Evolutionary conservation across 2,888 invertebrate species (phyloP).

Genomic region (Drosophila mercatorum): DNA sequence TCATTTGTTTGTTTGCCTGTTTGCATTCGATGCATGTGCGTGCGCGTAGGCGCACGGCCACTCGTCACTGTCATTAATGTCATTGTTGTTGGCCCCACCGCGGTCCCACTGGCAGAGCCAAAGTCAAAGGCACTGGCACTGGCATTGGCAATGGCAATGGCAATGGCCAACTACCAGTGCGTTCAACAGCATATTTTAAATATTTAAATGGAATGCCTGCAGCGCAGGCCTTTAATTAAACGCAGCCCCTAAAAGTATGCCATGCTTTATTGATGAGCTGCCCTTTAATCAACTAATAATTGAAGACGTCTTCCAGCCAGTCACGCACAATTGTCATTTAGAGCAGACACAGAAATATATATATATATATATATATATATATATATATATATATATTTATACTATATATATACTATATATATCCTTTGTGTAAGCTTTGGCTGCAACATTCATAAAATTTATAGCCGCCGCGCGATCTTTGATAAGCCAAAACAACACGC

Average conservation of each 20-base stretch:
- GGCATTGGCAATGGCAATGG: not conserved
- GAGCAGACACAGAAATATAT: not conserved
- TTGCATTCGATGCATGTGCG: conserved; percentile 58
- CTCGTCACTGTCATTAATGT: conserved; percentile 76
- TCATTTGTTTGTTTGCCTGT: conserved; percentile 54
- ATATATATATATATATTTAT: not conserved
- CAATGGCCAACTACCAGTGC: conserved; percentile 33
- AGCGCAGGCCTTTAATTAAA: conserved; percentile 62
- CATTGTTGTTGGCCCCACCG: conserved; percentile 52
- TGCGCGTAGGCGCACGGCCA: conserved; percentile 55
- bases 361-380: not conserved
- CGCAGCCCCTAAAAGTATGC: conserved; percentile 26
- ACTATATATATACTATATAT: not conserved
- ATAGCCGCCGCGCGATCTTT: conserved; percentile 48
- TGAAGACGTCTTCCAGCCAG: conserved; percentile 38
- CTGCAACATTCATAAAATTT: conserved; percentile 32
- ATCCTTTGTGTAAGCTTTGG: conserved; percentile 11
- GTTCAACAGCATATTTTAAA: conserved; percentile 58
- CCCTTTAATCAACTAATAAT: conserved; percentile 52
- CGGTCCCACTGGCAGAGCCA: conserved; percentile 6
- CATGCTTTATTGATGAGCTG: conserved; percentile 54
- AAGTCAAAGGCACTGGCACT: not conserved
- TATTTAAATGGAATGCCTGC: conserved; percentile 66
- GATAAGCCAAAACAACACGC: conserved; percentile 36
- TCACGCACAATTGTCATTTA: conserved; percentile 73